Base-by-base conservation (phyloP, 1,140 invertebrate genomes). In the Drosophila subpulchrella region DNA sequence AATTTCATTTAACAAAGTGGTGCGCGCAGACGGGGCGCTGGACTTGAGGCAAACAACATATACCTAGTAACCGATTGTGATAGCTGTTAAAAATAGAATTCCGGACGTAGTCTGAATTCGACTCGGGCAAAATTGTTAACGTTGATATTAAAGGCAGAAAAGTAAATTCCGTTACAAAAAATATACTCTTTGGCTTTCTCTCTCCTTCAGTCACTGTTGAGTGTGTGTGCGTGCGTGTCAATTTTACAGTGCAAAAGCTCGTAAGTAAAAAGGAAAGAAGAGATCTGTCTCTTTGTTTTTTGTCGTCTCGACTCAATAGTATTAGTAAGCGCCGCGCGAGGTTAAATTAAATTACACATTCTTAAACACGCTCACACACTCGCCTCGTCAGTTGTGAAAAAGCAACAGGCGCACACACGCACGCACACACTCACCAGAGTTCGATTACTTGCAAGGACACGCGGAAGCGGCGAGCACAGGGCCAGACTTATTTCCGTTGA, bases 1-100 rank as follows among this genome's bases (percentile, higher is more conserved):
- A 88, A 84, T 89, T 88, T 88, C 84, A 59, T 78, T 84, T 75
- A 81, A 90, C 68, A 88, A 88, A 88, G 84, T 89, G 80, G 76
- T 88, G 84, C 67, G 84, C 84, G 84, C 84, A 88, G 77, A 48
- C 46, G 48, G 75, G 57, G 72, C 77, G 72, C 61, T 62, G 57
- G 46, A 72, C 53, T 51, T 73, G 66, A 50, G 63, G 34, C 68
- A 79, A 79, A 58, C 59, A 83, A 57, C 68, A 65, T 41, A 83
- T 70, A 76, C 77, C 70, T 63, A 90, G 84, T 78, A 89, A 89
- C 75, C 66, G 51, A 78, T 84, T 84, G 84, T 89, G 85, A 90
- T 84, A 89, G 70, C 76, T 81, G 75, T 75, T 84, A 90, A 81
- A 84, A 75, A 84, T 90, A 75, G 67, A 90, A 84, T 70, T 85